phyloP scores from a whole-genome alignment of 1,140 invertebrate genomes.

The Drosophila mayri region DNA sequence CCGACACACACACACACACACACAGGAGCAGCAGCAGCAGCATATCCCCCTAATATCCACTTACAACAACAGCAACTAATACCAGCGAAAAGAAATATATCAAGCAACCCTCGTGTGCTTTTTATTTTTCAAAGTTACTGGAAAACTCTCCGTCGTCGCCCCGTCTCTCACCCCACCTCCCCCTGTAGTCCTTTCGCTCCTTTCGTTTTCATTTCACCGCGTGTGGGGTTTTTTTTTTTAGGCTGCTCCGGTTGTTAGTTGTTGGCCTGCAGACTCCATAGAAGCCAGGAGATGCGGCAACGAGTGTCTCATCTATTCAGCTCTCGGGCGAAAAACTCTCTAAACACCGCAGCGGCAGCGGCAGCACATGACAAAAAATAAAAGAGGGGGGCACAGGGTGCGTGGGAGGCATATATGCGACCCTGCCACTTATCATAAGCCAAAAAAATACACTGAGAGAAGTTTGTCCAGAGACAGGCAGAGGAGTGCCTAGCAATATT shows the following conservation, averaged over 20 bases:
- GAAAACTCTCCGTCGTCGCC: constrained; percentile 3
- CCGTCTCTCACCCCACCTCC: too few relatives aligned
- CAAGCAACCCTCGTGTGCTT: constrained; percentile 77
- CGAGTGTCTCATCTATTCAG: constrained; percentile 37
- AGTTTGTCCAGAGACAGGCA: too few relatives aligned
- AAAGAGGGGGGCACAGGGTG: constrained; percentile 37
- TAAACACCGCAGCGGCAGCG: constrained; percentile 52
- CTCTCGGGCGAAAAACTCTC: constrained; percentile 54
- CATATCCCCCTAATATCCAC: constrained; percentile 62
- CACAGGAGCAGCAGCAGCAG: constrained; percentile 1
- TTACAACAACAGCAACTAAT: constrained; percentile 74
- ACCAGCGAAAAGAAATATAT: constrained; percentile 72
- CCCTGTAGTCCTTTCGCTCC: constrained; percentile 34
- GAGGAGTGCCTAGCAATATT: too few relatives aligned
- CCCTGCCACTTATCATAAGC: constrained; percentile 55
- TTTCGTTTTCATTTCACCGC: constrained; percentile 55
- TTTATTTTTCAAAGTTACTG: constrained; percentile 73
- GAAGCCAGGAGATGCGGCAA: constrained; percentile 3
- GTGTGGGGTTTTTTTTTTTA: constrained; percentile 27
- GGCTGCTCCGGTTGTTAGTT: constrained; percentile 39
- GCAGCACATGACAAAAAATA: constrained; percentile 40
- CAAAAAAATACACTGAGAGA: constrained; percentile 27
- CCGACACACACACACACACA: constrained; percentile 41
- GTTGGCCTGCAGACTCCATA: constrained; percentile 17
- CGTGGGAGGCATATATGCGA: constrained; percentile 15